Conservation (phyloP, 2,888 invertebrate species). For the Portevinia maculata region DNA sequence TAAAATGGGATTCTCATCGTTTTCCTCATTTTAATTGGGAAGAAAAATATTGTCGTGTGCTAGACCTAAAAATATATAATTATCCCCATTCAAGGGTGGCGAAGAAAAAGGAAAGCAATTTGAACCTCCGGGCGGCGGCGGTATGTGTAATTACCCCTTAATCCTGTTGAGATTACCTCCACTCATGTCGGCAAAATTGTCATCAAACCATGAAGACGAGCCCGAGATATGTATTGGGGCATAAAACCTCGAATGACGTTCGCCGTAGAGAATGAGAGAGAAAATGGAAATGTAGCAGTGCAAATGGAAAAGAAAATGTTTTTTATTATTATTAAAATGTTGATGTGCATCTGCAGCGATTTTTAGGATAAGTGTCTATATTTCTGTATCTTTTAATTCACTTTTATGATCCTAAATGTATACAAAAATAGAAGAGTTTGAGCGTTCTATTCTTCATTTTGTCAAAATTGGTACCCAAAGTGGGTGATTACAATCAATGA, state of each 20-base stretch:
- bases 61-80: constrained; percentile 64
- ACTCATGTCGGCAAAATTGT: constrained; percentile 63
- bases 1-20: constrained; percentile 36
- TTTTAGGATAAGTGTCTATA: constrained; percentile 38
- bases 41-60: constrained; percentile 32
- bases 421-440: constrained; percentile 40
- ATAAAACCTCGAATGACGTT: constrained; percentile 64
- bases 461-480: constrained; percentile 20
- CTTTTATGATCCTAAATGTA: constrained; percentile 3
- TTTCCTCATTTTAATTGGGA: constrained; percentile 61
- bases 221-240: constrained; percentile 64
- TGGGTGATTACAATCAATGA: neutral
- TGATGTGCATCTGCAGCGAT: constrained; percentile 42
- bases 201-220: constrained; percentile 61
- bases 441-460: constrained; percentile 13
- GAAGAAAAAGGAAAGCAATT: constrained; percentile 12
- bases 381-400: neutral
- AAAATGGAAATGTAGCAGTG: constrained; percentile 4
- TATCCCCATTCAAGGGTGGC: constrained; percentile 27
- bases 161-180: constrained; percentile 72
- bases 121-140: constrained; percentile 28
- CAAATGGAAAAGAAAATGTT: constrained; percentile 43
- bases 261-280: constrained; percentile 14
- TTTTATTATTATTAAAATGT: constrained; percentile 20
- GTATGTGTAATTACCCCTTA: constrained; percentile 71